A percentile compares a stretch with the other conserved stretches of the same genome.
Conservation (phyloP, 2,113 vertebrate species). For the Actenoides lindsayi region DNA sequence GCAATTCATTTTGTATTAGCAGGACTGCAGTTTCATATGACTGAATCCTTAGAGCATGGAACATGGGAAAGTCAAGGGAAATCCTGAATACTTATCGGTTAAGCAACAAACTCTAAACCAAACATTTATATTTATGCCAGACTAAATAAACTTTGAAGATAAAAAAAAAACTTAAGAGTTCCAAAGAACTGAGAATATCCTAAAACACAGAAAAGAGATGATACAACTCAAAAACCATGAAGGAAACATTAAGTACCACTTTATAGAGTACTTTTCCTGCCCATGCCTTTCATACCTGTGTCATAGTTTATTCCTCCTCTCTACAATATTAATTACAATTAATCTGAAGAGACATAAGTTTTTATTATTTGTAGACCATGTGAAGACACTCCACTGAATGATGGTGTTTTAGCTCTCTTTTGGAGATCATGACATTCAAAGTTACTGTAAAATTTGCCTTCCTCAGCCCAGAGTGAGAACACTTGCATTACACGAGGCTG, state of each 20-base stretch:
- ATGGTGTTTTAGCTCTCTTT: background rate
- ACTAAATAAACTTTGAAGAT: background rate
- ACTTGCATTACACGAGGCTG: background rate
- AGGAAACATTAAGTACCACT: background rate
- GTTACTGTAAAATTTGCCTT: background rate
- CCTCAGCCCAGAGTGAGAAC: background rate
- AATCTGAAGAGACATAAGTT: background rate
- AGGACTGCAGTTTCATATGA: background rate
- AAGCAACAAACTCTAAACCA: background rate
- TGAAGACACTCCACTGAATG: background rate
- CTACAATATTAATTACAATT: background rate
- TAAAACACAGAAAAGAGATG: background rate
- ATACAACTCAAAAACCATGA: background rate
- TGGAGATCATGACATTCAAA: background rate
- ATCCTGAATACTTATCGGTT: background rate
- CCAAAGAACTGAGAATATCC: background rate
- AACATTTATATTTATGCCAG: background rate
- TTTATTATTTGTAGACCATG: background rate
- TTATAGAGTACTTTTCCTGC: background rate
- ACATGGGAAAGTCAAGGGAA: background rate
- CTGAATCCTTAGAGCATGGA: background rate
- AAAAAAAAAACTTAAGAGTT: background rate
- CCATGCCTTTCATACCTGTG: background rate
- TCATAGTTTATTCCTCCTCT: background rate
- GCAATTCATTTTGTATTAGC: background rate